Percentiles rank a stretch among this genome's conserved stretches.
Evolutionary conservation across 2,797 vertebrate genomes (phyloP).

Genomic region (Centroberyx gerrardi): DNA sequence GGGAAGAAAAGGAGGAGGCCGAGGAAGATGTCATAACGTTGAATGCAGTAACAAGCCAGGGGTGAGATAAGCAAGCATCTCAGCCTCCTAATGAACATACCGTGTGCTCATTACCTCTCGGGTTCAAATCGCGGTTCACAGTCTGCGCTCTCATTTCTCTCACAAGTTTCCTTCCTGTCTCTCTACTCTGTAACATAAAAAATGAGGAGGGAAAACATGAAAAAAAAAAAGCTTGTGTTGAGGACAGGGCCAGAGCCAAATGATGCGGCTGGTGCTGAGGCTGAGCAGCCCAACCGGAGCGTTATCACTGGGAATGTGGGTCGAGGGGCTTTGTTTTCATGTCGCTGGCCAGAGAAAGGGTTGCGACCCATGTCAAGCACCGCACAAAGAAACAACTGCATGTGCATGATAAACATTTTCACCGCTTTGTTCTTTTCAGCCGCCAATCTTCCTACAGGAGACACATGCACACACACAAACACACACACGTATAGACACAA

Average conservation of each 20-base stretch:
- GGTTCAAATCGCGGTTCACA: constrained; percentile 4
- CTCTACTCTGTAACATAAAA: not conserved
- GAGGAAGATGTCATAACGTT: constrained; percentile 14
- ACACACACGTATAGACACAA: not conserved
- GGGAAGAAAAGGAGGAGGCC: constrained; percentile 17
- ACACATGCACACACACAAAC: constrained; percentile 42
- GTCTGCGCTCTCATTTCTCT: too few species aligned
- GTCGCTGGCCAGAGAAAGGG: constrained; percentile 45
- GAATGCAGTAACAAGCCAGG: constrained; percentile 30
- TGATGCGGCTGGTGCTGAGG: constrained; percentile 3
- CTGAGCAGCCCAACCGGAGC: constrained; percentile 6
- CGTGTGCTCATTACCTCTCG: not conserved
- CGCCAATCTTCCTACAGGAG: constrained; percentile 66
- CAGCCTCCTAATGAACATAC: not conserved
- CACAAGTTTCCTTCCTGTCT: too few species aligned
- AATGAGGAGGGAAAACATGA: not conserved
- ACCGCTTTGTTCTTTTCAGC: constrained; percentile 63
- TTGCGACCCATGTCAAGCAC: constrained; percentile 57
- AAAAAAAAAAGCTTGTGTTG: not conserved
- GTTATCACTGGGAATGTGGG: constrained; percentile 22
- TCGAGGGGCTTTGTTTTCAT: constrained; percentile 52
- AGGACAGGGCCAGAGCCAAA: not conserved
- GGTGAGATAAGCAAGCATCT: constrained; percentile 1
- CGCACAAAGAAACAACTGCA: constrained; percentile 67
- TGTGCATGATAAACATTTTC: constrained; percentile 63